Conservation (phyloP, 2,888 invertebrate species). For the Rotaria magnacalcarata region DNA sequence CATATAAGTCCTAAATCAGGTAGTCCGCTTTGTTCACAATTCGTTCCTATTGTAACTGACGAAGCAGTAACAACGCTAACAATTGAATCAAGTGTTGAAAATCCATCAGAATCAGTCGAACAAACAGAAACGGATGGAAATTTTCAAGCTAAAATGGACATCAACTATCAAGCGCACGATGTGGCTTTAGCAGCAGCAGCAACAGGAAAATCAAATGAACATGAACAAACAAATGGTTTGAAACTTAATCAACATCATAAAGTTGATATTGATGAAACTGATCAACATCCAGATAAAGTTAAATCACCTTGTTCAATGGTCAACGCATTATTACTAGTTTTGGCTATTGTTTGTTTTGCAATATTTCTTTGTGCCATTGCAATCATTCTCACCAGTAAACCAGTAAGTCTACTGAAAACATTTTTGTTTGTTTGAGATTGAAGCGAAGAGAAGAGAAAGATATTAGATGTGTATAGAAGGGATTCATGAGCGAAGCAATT, state of each 20-base stretch:
- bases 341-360: slow-evolving; percentile 13
- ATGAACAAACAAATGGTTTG: background rate
- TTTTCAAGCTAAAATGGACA: background rate
- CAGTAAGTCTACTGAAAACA: background rate
- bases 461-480: background rate
- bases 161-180: background rate
- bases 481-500: slow-evolving; percentile 10
- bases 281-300: background rate
- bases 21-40: background rate
- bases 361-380: background rate
- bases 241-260: background rate
- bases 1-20: background rate
- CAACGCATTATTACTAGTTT: background rate
- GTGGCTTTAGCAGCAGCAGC: background rate
- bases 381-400: background rate
- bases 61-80: background rate
- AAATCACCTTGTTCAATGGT: background rate
- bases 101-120: background rate
- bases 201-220: background rate
- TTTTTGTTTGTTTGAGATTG: slow-evolving; percentile 7
- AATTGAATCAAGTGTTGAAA: background rate
- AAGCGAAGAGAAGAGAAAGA: background rate
- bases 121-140: background rate
- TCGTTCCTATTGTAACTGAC: background rate
- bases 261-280: background rate